Conservation (phyloP, 2,797 vertebrate genomes). For the Labroides dimidiatus region DNA sequence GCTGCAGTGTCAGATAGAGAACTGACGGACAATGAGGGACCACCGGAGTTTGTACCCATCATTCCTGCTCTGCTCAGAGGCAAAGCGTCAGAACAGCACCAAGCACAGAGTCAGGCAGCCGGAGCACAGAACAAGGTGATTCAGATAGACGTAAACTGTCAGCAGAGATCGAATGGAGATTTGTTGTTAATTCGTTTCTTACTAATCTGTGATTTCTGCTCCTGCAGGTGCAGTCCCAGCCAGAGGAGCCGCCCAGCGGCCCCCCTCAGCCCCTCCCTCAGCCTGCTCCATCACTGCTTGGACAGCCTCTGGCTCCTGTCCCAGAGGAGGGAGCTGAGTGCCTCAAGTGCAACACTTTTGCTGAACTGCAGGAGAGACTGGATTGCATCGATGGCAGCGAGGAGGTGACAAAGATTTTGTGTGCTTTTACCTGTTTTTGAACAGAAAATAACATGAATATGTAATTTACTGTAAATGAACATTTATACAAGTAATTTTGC, state of each 20-base stretch:
- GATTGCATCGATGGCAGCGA: conserved; percentile 98
- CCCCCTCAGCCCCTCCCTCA: conserved; percentile 52
- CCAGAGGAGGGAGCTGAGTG: conserved; percentile 86
- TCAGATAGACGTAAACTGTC: conserved; percentile 6
- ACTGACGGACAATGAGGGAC: conserved; percentile 97
- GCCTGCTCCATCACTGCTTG: conserved; percentile 70
- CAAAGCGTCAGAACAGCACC: conserved; percentile 74
- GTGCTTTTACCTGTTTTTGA: too few relatives aligned
- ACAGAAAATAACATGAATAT: not conserved
- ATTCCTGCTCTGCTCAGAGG: conserved; percentile 92
- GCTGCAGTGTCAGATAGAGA: conserved; percentile 95
- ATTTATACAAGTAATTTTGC: too few relatives aligned
- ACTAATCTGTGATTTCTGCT: conserved; percentile 15
- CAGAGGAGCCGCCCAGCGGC: conserved; percentile 56
- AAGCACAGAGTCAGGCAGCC: conserved; percentile 50
- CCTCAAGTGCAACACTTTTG: conserved; percentile 98
- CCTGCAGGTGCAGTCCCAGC: conserved; percentile 59
- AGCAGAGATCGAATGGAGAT: conserved; percentile 3
- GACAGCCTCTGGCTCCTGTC: conserved; percentile 80
- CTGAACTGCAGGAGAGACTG: conserved; percentile 96
- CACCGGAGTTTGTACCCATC: conserved; percentile 97
- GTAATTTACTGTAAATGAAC: too few relatives aligned
- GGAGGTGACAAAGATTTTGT: conserved; percentile 76
- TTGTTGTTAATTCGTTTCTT: not conserved
- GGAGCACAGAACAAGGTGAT: conserved; percentile 65